These are phyloP conservation scores for Lagothrix lagotricha DNA, from an alignment of 2,797 vertebrate genomes.

Conservation along the genomic window DNA sequence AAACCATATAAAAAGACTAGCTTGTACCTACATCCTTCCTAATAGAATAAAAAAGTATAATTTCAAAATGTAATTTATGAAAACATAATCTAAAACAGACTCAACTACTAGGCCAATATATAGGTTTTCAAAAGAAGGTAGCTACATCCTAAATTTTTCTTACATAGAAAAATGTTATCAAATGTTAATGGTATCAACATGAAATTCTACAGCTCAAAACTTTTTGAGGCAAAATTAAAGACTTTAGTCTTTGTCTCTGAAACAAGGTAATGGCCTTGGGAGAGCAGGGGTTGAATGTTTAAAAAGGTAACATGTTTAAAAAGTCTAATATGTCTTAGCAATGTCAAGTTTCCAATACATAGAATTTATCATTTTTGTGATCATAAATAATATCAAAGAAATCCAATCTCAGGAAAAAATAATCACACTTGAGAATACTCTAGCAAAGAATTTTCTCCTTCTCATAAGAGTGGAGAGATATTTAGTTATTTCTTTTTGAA, in stretches of 20 bases:
- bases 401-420: not conserved
- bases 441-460: constrained; percentile 21
- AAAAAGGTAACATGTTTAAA: not conserved
- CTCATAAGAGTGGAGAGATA: not conserved
- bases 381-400: constrained; percentile 20
- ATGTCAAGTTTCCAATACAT: constrained; percentile 32
- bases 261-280: not conserved
- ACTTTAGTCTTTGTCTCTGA: not conserved
- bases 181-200: not conserved
- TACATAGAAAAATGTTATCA: not conserved
- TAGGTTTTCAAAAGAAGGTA: not conserved
- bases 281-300: not conserved
- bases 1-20: not conserved
- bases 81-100: not conserved
- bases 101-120: not conserved
- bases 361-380: constrained; percentile 4
- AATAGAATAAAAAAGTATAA: constrained; percentile 35
- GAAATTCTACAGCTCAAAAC: not conserved
- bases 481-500: constrained; percentile 2
- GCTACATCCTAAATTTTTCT: not conserved
- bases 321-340: not conserved
- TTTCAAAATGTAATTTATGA: not conserved
- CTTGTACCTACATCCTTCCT: not conserved
- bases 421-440: not conserved
- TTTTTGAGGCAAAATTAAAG: constrained; percentile 43